Conservation (phyloP, 2,888 invertebrate species). For the Drosophila mercatorum region DNA sequence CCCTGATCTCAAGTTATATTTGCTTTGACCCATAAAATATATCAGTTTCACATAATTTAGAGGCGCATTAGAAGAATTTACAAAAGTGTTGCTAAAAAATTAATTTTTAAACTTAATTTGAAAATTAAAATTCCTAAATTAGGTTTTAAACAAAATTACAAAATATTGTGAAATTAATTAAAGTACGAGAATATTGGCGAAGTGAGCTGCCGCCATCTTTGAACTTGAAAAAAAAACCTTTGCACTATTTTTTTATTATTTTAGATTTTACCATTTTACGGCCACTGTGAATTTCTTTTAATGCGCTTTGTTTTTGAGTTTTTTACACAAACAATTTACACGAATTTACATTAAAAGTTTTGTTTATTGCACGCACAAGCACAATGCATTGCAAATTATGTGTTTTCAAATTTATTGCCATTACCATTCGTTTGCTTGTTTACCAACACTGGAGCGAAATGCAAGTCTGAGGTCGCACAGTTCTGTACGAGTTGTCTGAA, state of each 20-base stretch:
- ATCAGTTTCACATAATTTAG: conserved; percentile 62
- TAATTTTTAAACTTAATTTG: too few relatives aligned
- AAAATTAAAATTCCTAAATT: too few relatives aligned
- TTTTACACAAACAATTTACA: conserved; percentile 35
- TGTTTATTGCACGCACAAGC: conserved; percentile 74
- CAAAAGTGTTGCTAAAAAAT: background rate
- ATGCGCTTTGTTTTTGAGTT: conserved; percentile 64
- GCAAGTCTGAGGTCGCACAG: conserved; percentile 78
- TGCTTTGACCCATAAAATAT: conserved; percentile 7
- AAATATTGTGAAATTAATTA: background rate
- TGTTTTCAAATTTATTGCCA: conserved; percentile 18
- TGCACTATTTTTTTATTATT: conserved; percentile 25
- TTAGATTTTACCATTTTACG: background rate
- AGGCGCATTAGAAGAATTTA: conserved; percentile 65
- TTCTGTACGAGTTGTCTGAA: conserved; percentile 84
- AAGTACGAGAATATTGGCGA: background rate
- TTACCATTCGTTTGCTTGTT: background rate
- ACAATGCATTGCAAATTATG: conserved; percentile 82
- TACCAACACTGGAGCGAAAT: conserved; percentile 70
- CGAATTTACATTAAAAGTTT: conserved; percentile 58
- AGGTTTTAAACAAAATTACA: background rate
- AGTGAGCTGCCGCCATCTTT: background rate
- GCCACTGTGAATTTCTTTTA: conserved; percentile 63
- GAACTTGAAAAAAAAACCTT: background rate
- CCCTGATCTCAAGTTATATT: conserved; percentile 29